Evolutionary conservation across 2,888 invertebrate genomes (phyloP), one percentile per base, ranked within the genome.

Genomic region (Nezara viridula): DNA sequence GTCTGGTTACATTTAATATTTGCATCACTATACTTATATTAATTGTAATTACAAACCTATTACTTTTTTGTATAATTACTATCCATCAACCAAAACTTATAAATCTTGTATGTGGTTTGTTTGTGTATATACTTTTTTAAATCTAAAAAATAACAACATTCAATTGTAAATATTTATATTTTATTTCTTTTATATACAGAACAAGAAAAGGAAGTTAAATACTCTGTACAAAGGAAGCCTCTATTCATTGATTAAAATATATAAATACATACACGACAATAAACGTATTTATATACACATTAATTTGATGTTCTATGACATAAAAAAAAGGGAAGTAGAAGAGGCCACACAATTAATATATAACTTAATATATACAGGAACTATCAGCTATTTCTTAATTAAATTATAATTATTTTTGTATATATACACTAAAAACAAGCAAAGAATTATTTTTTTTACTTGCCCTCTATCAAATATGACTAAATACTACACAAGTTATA

Each of bases 341-440:
- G 81, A 81, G 81, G 47, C 81, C 44, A 47, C 81, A 44, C 7
- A 81, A 77, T 81, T n/a, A 44, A 44, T 44, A 47, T 44, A 81
- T n/a, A 40, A 44, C 81, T 81, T 81, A 47, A 32, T 86, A 86
- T 86, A 55, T 86, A 86, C 86, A 86, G 40, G 55, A 86, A 55
- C 86, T 86, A 86, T 52, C 19, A n/a, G 50, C 86, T 86, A 86
- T 40, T n/a, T 55, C 27, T 52, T 55, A 24, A 21, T 66, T 85
- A n/a, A 12, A 27, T 37, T 52, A 37, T 86, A 86, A 55, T 55
- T 86, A 86, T 73, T 37, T 21, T 19, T 37, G 19, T 37, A 37
- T 55, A 86, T 86, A 86, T 32, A 86, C 55, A 86, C 86, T 86
- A 86, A 37, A 52, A 55, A 52, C 37, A 55, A 86, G 86, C 86